Evolutionary conservation across 2,113 vertebrate genomes (phyloP).

Genomic region (Jacana jacana): DNA sequence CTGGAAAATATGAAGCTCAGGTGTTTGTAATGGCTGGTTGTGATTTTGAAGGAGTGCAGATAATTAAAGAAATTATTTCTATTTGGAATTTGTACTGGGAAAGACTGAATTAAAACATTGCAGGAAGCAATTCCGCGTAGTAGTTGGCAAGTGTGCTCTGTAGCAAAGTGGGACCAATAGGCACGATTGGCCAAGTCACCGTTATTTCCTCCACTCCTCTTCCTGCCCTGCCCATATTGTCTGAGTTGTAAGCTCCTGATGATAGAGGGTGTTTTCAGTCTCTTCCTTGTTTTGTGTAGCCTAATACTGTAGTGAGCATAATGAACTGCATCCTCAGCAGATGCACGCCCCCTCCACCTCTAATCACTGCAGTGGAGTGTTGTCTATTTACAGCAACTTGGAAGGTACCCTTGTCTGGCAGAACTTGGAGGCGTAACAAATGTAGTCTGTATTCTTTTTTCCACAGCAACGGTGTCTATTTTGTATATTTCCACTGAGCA

Average conservation of each 20-base stretch:
- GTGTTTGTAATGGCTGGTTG: neutral
- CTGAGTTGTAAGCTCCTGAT: neutral
- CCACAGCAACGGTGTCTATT: neutral
- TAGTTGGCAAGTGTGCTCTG: neutral
- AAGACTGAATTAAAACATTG: neutral
- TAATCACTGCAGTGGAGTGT: neutral
- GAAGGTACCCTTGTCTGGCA: neutral
- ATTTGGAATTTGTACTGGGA: neutral
- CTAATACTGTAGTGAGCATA: neutral
- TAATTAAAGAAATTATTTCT: neutral
- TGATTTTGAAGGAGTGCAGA: neutral
- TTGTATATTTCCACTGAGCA: neutral
- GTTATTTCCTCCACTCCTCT: fast-evolving
- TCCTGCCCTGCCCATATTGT: neutral
- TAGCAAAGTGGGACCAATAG: neutral
- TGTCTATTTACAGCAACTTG: fast-evolving
- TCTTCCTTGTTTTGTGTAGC: neutral
- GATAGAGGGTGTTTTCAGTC: neutral
- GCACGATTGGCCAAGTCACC: fast-evolving
- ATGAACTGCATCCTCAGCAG: neutral
- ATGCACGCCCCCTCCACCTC: fast-evolving
- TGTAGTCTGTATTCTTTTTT: neutral
- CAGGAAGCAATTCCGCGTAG: neutral
- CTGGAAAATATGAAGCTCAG: neutral
- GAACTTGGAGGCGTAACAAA: neutral